phyloP scores from a whole-genome alignment of 2,888 invertebrate species.

The Adelphocoris suturalis region DNA sequence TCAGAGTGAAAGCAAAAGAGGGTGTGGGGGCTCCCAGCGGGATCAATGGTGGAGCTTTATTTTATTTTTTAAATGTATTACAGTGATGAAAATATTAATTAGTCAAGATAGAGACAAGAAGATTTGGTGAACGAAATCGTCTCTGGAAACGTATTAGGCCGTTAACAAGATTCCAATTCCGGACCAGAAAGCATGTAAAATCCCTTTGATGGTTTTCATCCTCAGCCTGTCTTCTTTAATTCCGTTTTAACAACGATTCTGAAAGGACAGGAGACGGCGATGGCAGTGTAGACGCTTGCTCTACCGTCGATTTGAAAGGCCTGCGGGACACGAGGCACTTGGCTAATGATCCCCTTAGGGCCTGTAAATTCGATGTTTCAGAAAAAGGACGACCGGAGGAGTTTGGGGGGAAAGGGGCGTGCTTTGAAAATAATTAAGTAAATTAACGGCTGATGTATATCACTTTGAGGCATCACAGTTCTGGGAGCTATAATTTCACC shows the following conservation, averaged over 20 bases:
- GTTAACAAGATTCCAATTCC: too few species aligned
- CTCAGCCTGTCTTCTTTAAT: not conserved
- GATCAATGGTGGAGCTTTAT: too few species aligned
- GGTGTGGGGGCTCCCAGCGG: too few species aligned
- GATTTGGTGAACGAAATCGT: too few species aligned
- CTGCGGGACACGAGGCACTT: not conserved
- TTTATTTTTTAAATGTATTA: too few species aligned
- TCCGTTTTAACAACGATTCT: not conserved
- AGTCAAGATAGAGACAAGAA: too few species aligned
- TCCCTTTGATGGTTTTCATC: not conserved
- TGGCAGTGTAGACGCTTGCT: not conserved
- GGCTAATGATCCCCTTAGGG: conserved; percentile 34
- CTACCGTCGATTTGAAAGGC: not conserved
- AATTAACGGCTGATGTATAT: conserved; percentile 14
- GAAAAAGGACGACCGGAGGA: not conserved
- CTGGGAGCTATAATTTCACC: not conserved
- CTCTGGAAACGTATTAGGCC: too few species aligned
- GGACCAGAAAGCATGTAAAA: too few species aligned
- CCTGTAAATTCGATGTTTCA: not conserved
- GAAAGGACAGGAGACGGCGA: not conserved
- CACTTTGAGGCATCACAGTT: not conserved
- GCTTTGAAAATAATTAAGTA: conserved; percentile 22
- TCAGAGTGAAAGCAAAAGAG: too few species aligned
- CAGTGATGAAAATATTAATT: too few species aligned
- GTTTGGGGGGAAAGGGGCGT: not conserved